Evolutionary conservation across 2,113 vertebrate species (phyloP), one percentile per base, ranked within the genome.

Genomic region (Ardeotis arabs): DNA sequence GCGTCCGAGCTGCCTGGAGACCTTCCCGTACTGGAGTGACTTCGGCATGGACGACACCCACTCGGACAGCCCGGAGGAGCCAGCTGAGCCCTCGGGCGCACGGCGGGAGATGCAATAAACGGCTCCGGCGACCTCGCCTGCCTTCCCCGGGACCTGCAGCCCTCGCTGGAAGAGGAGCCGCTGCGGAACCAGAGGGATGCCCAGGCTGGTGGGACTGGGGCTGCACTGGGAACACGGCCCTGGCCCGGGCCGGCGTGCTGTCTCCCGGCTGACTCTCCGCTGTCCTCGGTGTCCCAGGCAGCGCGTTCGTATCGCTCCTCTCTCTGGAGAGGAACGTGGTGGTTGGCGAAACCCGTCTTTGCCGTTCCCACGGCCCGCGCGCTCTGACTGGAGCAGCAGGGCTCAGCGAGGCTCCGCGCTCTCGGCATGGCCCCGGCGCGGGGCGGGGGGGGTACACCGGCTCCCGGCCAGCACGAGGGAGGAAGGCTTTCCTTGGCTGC

Each of bases 401-500:
- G 56, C 31, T 63, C 55, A 64, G n/a, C 1, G 3, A 15, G 29
- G 18, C 39, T 23, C 49, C 2, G 6, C 27, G 68, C 14, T n/a
- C 64, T n/a, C 13, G 77, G 80, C 21, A 4, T 6, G 15, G 39
- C 37, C 64, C 23, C 53, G 31, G 53, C 72, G 29, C 3, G 0
- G 22, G 19, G 23, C 14, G 9, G 29, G 55, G 60, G 60, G 56
- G 81, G 27, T 11, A 1, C 0, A 2, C 29, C 31, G 44, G 18
- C 31, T 72, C 12, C 7, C 8, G 0, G 35, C 58, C 70, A 21
- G 63, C 56, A 20, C 0, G 2, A 16, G 0, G 6, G 53, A 44
- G 47, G 35, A 25, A 22, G n/a, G 39, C 14, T 81, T 33, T 39
- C 31, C 64, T 28, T 7, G 37, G 35, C 29, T 37, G 53, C 41